Evolutionary conservation across 2,888 invertebrate genomes (phyloP), one percentile per base, ranked within the genome.

Genomic region (Diaprepes abbreviatus): DNA sequence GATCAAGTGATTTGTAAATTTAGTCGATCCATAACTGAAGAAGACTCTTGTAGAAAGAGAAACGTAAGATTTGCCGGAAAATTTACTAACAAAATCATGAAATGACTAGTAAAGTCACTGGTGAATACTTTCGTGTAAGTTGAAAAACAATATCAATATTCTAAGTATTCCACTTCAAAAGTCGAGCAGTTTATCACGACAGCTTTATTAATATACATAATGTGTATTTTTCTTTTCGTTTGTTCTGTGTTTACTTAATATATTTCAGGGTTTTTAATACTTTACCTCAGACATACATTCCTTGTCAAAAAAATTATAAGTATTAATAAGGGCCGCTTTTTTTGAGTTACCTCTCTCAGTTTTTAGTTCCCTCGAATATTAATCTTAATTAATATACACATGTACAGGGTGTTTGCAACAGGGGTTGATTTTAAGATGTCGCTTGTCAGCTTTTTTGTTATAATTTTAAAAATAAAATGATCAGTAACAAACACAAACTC

Each of bases 271-370:
- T 77, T 74, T 66, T 66, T 72, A 66, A 71, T 69, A 71, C 36
- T 75, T 72, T 76, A 76, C 75, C 77, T 76, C 76, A 75, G 35
- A 43, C 21, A 58, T 70, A 76, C 77, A 77, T 77, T 77, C 77
- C 77, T 75, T 60, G 40, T 73, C 58, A 67, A 57, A 59, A 62
- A 55, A 60, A 73, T 59, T 64, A 72, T 48, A 7, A 70, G 62
- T 65, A 73, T 59, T 59, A 45, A 5, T 19, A 43, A 35, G 14
- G 38, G 58, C 31, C 28, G 58, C 40, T 60, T 60, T 45, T 43
- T 52, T 59, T 48, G 14, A 45, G 59, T 60, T 48, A 60, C 17
- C 28, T 50, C 48, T 59, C 5, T 45, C 45, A 17, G 12, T 40
- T 40, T 36, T 40, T 16, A 14, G 6, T 3, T 38, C 6, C 14